Base-by-base conservation (phyloP, 2,888 invertebrate genomes). In the Melinaea menophilus region DNA sequence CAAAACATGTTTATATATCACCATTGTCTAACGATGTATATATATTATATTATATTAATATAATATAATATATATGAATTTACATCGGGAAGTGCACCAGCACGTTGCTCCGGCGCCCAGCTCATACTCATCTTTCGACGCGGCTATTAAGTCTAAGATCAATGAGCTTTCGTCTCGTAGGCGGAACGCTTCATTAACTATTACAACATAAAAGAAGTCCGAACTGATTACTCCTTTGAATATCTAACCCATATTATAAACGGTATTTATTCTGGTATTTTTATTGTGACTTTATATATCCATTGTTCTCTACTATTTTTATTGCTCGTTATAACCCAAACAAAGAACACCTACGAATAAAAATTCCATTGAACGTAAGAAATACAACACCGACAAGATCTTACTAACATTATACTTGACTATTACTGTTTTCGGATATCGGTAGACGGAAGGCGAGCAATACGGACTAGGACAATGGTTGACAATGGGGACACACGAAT, bases 111-210 rank as follows among this genome's bases (percentile, higher is more conserved):
- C 65, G 63, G 63, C 69, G 69, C 65, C 69, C 61, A 56, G 55
- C 58, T 55, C 46, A n/a, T 56, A 65, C 61, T 66, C 64, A 58
- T 65, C 62, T 64, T 63, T 61, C 56, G 80, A 81, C 82, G 79
- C 80, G 79, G 78, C 84, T 80, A 82, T 86, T 86, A 87, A 83
- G 82, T 79, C 82, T 81, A 77, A 86, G 86, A 87, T 87, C 87
- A 88, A 88, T 85, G 84, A 80, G 81, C 78, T 79, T 79, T 79
- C 75, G 78, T 73, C 72, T 74, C 77, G 88, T 88, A 85, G 88
- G 89, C 86, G 88, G 84, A 81, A 78, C 85, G 80, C 82, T 88
- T 87, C 87, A 88, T 89, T 89, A 88, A 85, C 84, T 83, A 86
- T 86, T 86, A 83, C 84, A 85, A 85, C 84, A 85, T 84, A 82